phyloP scores from a whole-genome alignment of 2,113 vertebrate species.

The Phocoena phocoena region DNA sequence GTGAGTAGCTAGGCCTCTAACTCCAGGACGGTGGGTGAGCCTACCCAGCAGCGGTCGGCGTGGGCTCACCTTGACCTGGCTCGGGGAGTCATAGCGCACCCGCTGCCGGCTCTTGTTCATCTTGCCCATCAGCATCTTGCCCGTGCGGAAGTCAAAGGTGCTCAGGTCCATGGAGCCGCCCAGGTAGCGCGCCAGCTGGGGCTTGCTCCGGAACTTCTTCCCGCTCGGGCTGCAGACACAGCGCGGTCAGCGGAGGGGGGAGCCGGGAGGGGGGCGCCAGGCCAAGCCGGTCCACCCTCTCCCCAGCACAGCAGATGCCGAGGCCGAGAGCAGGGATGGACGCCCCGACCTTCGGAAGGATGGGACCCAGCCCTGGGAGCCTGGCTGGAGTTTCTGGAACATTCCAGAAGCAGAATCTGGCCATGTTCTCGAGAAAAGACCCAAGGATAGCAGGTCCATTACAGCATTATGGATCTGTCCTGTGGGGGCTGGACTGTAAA shows the following conservation, averaged over 20 bases:
- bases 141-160: slow-evolving; percentile 97
- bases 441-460: neutral
- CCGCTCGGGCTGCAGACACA: slow-evolving; percentile 92
- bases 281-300: neutral
- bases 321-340: neutral
- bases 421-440: neutral
- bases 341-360: neutral
- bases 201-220: slow-evolving; percentile 99
- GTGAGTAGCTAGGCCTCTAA: neutral
- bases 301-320: neutral
- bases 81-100: slow-evolving; percentile 95
- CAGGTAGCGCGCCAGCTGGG: slow-evolving; percentile 97
- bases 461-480: rapidly evolving
- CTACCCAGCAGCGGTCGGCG: no score
- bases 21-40: neutral
- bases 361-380: no score
- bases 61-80: slow-evolving; percentile 92
- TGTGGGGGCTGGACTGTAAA: neutral
- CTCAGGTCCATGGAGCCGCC: slow-evolving; percentile 98
- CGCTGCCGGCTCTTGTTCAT: slow-evolving; percentile 96
- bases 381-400: neutral
- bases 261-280: no score
- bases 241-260: neutral
- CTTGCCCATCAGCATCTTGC: slow-evolving; percentile 98
- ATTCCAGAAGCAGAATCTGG: neutral